These are phyloP conservation scores for Conger conger DNA, from an alignment of 2,113 vertebrate genomes.

Conservation along the genomic window DNA sequence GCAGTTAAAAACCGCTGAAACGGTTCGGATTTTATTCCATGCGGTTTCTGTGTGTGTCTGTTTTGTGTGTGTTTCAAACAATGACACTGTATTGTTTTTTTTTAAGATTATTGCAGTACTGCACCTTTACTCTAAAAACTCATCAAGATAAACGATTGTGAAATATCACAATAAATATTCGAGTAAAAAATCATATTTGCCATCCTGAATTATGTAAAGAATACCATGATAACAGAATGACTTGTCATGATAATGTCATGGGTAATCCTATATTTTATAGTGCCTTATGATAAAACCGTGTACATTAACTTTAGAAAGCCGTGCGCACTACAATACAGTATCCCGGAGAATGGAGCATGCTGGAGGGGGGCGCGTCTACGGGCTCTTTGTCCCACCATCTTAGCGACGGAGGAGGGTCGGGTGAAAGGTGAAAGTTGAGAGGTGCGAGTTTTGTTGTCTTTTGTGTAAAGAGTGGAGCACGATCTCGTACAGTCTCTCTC, in stretches of 20 bases:
- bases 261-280: background rate
- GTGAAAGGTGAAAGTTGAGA: constrained; percentile 63
- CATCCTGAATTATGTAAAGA: background rate
- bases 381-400: background rate
- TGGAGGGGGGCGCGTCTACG: background rate
- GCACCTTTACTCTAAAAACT: no score
- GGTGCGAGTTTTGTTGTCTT: constrained; percentile 53
- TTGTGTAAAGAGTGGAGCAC: constrained; percentile 72
- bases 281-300: background rate
- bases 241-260: no score
- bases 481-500: constrained; percentile 65
- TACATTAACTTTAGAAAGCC: background rate
- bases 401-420: constrained; percentile 47
- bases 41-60: no score
- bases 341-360: background rate
- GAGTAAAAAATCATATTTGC: background rate
- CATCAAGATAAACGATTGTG: background rate
- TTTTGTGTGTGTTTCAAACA: no score
- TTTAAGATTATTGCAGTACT: no score
- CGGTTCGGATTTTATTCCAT: background rate
- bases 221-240: no score
- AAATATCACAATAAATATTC: background rate
- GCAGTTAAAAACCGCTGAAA: no score
- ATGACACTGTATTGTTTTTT: no score
- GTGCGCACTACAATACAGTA: background rate